Percentiles rank a stretch among this genome's conserved stretches.
Conservation (phyloP, 2,888 invertebrate genomes). For the Branchellion lobata region DNA sequence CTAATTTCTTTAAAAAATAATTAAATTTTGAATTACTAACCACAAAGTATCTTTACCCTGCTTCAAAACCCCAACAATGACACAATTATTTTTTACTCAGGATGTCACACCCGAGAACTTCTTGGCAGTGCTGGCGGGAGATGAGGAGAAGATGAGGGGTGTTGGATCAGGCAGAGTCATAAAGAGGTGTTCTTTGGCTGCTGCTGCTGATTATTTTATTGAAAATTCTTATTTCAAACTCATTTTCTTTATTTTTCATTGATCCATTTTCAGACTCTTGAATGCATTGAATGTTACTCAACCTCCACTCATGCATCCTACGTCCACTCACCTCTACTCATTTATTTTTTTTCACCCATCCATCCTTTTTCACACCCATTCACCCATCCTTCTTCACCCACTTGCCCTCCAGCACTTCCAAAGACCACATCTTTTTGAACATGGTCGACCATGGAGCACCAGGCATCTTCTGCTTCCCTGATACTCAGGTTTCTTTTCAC, state of each 20-base stretch:
- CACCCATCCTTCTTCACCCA: too few relatives aligned
- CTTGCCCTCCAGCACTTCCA: conserved; percentile 62
- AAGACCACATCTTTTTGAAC: conserved; percentile 68
- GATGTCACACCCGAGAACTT: conserved; percentile 67
- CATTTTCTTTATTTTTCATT: not conserved
- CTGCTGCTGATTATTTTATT: not conserved
- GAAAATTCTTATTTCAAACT: not conserved
- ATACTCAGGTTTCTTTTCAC: conserved; percentile 56
- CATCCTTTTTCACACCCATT: too few relatives aligned
- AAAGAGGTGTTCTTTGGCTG: conserved; percentile 55
- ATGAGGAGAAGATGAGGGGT: conserved; percentile 62
- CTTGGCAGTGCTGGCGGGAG: conserved; percentile 66
- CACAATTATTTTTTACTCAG: too few relatives aligned
- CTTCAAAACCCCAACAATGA: too few relatives aligned
- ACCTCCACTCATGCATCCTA: too few relatives aligned
- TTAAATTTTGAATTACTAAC: too few relatives aligned
- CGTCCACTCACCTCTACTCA: too few relatives aligned
- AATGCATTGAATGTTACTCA: too few relatives aligned
- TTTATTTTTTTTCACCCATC: too few relatives aligned
- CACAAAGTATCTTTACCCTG: too few relatives aligned
- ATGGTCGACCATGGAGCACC: conserved; percentile 69
- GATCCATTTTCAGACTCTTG: not conserved
- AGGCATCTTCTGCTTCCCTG: conserved; percentile 67
- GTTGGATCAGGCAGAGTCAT: conserved; percentile 65
- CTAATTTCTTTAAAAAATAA: too few relatives aligned